A percentile compares a stretch with the other conserved stretches of the same genome.
phyloP scores from a whole-genome alignment of 2,113 vertebrate species.

The Tapirus terrestris region DNA sequence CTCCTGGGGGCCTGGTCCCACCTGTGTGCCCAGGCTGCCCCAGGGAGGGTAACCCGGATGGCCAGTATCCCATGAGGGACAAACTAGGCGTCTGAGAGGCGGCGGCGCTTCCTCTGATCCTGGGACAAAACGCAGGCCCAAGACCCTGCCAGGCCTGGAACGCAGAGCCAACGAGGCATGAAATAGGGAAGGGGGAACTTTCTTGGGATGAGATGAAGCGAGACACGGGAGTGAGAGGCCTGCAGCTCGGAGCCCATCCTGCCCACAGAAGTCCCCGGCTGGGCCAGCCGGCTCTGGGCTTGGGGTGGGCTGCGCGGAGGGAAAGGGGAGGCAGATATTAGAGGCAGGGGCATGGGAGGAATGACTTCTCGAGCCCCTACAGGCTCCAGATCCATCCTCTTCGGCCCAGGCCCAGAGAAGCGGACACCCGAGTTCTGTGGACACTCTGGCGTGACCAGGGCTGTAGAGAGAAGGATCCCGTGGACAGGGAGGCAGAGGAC shows the following conservation, averaged over 20 bases:
- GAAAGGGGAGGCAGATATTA: neutral
- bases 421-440: neutral
- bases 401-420: neutral
- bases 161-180: neutral
- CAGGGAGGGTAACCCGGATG: neutral
- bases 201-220: neutral
- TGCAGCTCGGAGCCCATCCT: neutral
- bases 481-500: rapidly evolving
- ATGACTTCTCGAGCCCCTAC: neutral
- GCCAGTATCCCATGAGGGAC: neutral
- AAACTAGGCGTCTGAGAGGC: neutral
- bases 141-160: neutral
- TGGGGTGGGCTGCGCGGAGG: neutral
- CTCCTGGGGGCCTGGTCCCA: neutral
- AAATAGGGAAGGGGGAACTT: neutral
- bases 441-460: neutral
- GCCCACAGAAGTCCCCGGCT: neutral
- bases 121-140: neutral
- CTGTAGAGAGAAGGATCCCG: neutral
- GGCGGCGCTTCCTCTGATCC: neutral
- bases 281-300: neutral
- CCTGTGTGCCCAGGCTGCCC: neutral
- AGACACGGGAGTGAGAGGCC: neutral
- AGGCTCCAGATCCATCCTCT: neutral
- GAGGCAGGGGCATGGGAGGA: neutral